Evolutionary conservation across 2,797 vertebrate genomes (phyloP), one percentile per base, ranked within the genome.

Genomic region (Myotis planiceps): DNA sequence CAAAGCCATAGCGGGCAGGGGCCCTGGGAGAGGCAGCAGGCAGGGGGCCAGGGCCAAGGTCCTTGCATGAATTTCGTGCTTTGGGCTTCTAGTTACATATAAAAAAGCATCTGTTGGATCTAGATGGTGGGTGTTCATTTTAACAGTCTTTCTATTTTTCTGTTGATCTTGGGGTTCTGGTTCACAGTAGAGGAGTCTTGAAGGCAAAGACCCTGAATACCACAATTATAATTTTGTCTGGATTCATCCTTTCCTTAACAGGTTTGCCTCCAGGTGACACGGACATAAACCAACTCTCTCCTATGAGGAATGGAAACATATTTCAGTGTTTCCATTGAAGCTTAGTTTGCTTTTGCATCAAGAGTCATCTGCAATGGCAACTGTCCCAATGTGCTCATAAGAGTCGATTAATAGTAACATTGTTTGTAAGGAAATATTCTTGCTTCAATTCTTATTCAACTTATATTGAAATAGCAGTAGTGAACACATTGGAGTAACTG

Each of bases 381-480:
- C 37, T 63, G 21, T 3, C 60, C n/a, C 49, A 21, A 12, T 0
- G 10, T 37, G 3, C 49, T 63, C 7, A 0, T 14, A 21, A 27
- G 66, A 12, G 4, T 60, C 34, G 7, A 4, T 29, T 29, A 29
- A 45, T 5, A 32, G 19, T 23, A 81, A 6, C 4, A 4, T 18
- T 3, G 29, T 37, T 75, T 49, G 47, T 27, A 78, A 74, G 45
- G 49, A 69, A 88, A 69, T 78, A 72, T n/a, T 53, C 10, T 34
- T 78, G 19, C 37, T 94, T 84, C 32, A 25, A 3, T 51, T 89
- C 71, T 89, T 84, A 89, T 72, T 86, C 65, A 72, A 45, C 58
- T 15, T 82, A 68, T 4, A 16, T 14, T 18, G 27, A 90, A 89
- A 72, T 5, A 42, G 32, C 21, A 76, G 47, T n/a, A 68, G 19